These are phyloP conservation scores for Uromys caudimaculatus DNA, from an alignment of 2,797 vertebrate genomes.

Conservation along the genomic window DNA sequence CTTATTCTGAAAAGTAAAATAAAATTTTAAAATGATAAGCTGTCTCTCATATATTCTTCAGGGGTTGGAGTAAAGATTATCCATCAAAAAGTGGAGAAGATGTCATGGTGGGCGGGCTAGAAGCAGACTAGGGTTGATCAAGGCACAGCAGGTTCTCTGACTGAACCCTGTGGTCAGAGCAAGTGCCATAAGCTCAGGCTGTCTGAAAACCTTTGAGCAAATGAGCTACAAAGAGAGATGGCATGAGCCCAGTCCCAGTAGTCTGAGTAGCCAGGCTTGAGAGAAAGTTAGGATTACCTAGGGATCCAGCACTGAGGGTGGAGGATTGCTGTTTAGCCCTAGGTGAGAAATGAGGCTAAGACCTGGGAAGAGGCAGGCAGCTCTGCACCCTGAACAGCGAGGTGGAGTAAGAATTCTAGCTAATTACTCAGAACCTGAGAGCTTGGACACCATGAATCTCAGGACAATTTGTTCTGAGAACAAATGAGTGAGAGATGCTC, in stretches of 20 bases:
- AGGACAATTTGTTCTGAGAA: background rate
- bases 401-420: background rate
- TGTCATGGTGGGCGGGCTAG: background rate
- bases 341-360: background rate
- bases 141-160: background rate
- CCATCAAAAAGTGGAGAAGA: background rate
- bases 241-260: background rate
- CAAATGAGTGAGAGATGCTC: background rate
- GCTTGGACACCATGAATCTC: background rate
- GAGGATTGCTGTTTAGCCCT: background rate
- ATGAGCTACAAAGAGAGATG: background rate
- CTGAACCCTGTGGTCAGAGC: background rate
- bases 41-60: constrained; percentile 24
- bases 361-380: background rate
- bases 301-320: no score
- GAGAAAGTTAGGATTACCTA: no score
- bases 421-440: background rate
- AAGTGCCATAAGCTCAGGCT: background rate
- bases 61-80: background rate
- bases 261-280: background rate
- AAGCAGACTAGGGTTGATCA: background rate
- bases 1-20: background rate
- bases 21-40: background rate
- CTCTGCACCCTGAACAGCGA: background rate
- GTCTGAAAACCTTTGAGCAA: background rate